Base-by-base conservation (phyloP, 2,888 invertebrate species). In the Cactoblastis cactorum region DNA sequence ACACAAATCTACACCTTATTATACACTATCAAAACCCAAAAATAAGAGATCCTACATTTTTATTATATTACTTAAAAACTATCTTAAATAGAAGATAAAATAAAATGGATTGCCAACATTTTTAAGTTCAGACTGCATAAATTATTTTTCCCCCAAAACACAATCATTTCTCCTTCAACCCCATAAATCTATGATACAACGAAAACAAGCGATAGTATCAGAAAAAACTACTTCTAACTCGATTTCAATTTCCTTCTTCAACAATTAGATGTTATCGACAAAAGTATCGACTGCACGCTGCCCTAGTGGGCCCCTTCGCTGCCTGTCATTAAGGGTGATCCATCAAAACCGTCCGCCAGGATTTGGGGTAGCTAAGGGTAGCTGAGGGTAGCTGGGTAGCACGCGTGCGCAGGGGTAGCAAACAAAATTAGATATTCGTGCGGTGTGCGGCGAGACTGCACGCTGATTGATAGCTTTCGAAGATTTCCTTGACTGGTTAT, bases 291-390 rank as follows among this genome's bases (percentile, higher is more conserved):
- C 56, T 52, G 51, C 34, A 47, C 50, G 53, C 77, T 64, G 57
- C 77, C 59, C 79, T 83, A 73, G 64, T 78, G 37, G 17, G 74
- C 79, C 84, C 85, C 83, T 81, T 78, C 82, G 74, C 78, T 78
- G 79, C 83, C 83, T 85, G 89, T 88, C 89, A 88, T 89, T 89
- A 88, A 84, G 88, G 89, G 88, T 88, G 88, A 89, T 89, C 88
- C 88, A 89, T 89, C 88, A 89, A 83, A 84, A 88, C n/a, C 78
- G 88, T 89, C 89, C 83, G 80, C 80, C 69, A 74, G 87, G 89
- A 85, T 87, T 89, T 88, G 76, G 89, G 83, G 17, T 15, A 15
- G 17, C 15, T 17, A 2, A 2, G 17, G 9, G 37, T 4, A 12
- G 35, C 1, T n/a, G 53, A 59, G 65, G 69, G 60, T 57, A 55